Base-by-base conservation (phyloP, 2,888 invertebrate species). In the Tinea trinotella region DNA sequence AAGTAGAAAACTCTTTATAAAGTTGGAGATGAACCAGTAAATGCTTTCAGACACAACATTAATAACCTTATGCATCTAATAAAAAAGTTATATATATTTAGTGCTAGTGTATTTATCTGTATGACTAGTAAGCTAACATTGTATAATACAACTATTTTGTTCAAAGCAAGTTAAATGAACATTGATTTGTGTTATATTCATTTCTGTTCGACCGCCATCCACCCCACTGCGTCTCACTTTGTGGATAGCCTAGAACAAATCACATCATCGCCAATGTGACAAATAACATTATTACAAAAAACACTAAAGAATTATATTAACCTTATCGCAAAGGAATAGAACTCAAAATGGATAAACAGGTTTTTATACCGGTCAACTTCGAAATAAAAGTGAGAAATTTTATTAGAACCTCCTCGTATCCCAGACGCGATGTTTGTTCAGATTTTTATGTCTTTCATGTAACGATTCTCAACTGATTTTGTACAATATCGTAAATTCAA, bases 371-470 rank as follows among this genome's bases (percentile, higher is more conserved):
- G 36, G 52, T 55, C 54, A 55, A 53, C 59, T 61, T 64, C 52
- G 55, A 55, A 68, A 72, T 72, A 70, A 76, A 76, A 74, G 65
- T 56, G 66, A 65, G 65, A 48, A 64, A 60, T 65, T 66, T 76
- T 77, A 76, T 71, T 64, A 61, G 63, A 62, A 62, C 55, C 57
- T 66, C 67, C 9, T 48, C 7, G 48, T 18, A 20, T n/a, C 48
- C 48, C 7, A 30, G 30, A 10, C 2, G 4, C 30, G 7, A 30
- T 30, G 30, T 30, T 30, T 30, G 30, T 30, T 30, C 9, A 30
- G 30, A 30, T 30, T 30, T 30, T 30, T 30, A 30, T 30, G 7
- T 30, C 30, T 30, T 30, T 30, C 30, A 7, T 30, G 30, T 30
- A 7, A 3, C 22, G n/a, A 7, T 30, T 30, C n/a, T 30, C 7